A percentile compares a stretch with the other conserved stretches of the same genome.
phyloP scores from a whole-genome alignment of 53 echinoderm and acorn worm species.

The Actinopyga echinites region DNA sequence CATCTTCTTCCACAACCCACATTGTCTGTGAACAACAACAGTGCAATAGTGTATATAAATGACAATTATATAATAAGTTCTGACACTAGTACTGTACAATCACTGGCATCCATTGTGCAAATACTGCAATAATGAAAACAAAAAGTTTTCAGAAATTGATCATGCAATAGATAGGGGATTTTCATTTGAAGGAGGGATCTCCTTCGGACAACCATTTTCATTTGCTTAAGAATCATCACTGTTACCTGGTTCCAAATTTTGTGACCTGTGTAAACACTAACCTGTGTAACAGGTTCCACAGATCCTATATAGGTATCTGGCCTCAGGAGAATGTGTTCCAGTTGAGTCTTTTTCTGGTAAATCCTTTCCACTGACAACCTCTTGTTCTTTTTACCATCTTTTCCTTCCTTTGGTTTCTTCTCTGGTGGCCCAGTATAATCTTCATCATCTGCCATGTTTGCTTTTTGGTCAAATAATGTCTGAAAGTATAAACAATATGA shows the following conservation, averaged over 20 bases:
- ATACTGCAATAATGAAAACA: no score
- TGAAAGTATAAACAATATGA: neutral
- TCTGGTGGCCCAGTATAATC: conserved; percentile 35
- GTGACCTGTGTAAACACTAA: conserved; percentile 5
- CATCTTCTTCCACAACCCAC: conserved; percentile 87
- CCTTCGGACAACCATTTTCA: no score
- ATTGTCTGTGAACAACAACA: conserved; percentile 56
- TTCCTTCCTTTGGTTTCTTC: conserved; percentile 16
- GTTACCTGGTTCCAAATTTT: no score
- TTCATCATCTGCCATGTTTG: conserved; percentile 21
- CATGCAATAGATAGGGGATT: no score
- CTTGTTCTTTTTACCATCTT: conserved; percentile 64
- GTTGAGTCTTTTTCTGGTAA: conserved; percentile 97
- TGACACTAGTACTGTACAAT: no score
- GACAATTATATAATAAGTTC: no score
- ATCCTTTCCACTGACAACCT: conserved; percentile 91
- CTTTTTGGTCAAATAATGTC: conserved; percentile 64
- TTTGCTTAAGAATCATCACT: no score
- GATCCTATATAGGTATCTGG: conserved; percentile 98
- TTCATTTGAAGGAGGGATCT: no score
- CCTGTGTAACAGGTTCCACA: conserved; percentile 81
- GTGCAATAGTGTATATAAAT: no score
- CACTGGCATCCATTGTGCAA: no score
- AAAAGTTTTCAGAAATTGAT: no score
- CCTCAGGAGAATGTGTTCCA: conserved; percentile 92